These are phyloP conservation scores for Procavia capensis DNA, from an alignment of 2,113 vertebrate genomes.

Conservation along the genomic window DNA sequence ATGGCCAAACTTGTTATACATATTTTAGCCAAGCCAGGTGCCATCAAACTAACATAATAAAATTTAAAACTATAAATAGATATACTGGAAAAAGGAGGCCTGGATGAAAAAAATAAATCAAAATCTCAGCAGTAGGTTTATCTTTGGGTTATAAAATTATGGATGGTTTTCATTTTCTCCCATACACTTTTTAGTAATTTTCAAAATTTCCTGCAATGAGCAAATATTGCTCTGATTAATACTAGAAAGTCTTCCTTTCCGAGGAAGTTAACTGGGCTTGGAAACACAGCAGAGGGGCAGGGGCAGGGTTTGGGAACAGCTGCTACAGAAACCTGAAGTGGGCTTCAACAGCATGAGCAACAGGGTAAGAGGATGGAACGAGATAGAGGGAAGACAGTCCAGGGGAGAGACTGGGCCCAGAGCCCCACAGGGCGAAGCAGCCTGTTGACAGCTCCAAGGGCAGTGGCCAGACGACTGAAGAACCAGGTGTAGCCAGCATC, in stretches of 20 bases:
- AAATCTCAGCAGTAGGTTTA: background rate
- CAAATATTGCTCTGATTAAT: constrained; percentile 1
- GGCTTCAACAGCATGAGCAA: background rate
- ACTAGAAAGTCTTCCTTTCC: constrained; percentile 24
- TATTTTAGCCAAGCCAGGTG: no score
- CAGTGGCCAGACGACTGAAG: background rate
- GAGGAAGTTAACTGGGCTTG: background rate
- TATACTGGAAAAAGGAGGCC: background rate
- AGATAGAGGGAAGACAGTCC: background rate
- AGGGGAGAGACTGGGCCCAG: background rate
- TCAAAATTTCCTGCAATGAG: constrained; percentile 15
- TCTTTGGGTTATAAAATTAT: background rate
- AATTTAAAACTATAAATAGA: background rate
- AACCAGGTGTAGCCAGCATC: no score
- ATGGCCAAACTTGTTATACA: background rate
- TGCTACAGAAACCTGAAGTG: background rate
- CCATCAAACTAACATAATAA: no score
- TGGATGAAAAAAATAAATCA: background rate
- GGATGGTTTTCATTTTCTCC: background rate
- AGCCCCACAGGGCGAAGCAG: background rate
- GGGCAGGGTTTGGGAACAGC: background rate
- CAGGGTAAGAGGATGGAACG: background rate
- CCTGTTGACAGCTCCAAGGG: background rate
- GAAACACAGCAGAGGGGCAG: constrained; percentile 13
- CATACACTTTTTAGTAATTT: constrained; percentile 17